phyloP scores from a whole-genome alignment of 2,888 invertebrate genomes.

The Seira sanloemensis region DNA sequence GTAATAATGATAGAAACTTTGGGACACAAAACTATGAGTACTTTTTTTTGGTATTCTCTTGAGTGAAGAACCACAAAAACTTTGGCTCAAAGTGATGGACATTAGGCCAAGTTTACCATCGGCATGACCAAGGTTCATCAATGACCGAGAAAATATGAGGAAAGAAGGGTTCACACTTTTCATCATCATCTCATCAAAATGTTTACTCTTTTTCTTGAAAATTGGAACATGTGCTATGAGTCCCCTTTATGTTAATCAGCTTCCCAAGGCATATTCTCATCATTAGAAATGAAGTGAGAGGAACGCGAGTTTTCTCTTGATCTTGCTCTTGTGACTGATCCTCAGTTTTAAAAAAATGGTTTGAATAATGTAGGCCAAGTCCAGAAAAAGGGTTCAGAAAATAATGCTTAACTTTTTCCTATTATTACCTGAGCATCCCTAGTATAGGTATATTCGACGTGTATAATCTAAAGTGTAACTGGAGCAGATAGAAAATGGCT shows the following conservation, averaged over 20 bases:
- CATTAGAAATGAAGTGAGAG: neutral
- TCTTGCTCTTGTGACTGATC: conserved; percentile 31
- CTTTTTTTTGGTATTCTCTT: no score
- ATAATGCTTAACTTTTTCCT: neutral
- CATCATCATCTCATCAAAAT: neutral
- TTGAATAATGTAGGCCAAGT: conserved; percentile 51
- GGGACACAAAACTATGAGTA: no score
- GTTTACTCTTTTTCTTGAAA: conserved; percentile 17
- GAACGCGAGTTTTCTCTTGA: conserved; percentile 18
- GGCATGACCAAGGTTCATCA: conserved; percentile 36
- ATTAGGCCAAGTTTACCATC: no score
- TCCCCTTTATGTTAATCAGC: neutral
- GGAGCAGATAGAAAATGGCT: conserved; percentile 17
- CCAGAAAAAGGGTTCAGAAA: neutral
- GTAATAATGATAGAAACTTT: no score
- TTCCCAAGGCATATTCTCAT: neutral
- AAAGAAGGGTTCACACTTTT: neutral
- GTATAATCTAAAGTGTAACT: neutral
- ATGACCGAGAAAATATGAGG: conserved; percentile 36
- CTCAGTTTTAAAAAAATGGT: conserved; percentile 27
- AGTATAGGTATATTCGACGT: neutral
- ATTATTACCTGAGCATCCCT: neutral
- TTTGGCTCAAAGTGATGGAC: no score
- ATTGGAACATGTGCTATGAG: conserved; percentile 2
- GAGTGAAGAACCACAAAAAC: no score